phyloP scores from a whole-genome alignment of 2,888 invertebrate species.

The Merodon equestris region DNA sequence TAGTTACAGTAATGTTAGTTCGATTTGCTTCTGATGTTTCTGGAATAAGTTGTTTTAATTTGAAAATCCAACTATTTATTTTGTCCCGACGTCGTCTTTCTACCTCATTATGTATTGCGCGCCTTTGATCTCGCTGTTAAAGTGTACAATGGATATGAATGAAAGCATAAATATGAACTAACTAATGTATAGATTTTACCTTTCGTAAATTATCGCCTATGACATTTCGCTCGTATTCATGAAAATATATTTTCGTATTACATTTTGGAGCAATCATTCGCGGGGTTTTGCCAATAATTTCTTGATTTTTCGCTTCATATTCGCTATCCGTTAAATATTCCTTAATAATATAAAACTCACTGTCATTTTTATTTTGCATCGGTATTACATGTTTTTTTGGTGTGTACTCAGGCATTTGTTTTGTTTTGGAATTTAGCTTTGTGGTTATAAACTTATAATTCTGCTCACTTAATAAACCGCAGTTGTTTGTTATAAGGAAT shows the following conservation, averaged over 20 bases:
- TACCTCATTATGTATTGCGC: slow-evolving; percentile 97
- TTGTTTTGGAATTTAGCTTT: too few species aligned
- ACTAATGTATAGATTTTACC: too few species aligned
- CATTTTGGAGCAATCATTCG: slow-evolving; percentile 36
- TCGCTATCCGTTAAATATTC: slow-evolving; percentile 61
- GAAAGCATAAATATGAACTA: too few species aligned
- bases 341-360: slow-evolving; percentile 69
- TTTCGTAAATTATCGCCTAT: too few species aligned
- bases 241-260: too few species aligned
- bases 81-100: slow-evolving; percentile 95
- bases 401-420: too few species aligned
- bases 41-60: slow-evolving; percentile 90
- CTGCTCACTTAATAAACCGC: slow-evolving; percentile 76
- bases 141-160: too few species aligned
- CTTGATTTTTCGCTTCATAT: not conserved
- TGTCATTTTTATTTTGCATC: too few species aligned
- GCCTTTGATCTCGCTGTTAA: slow-evolving; percentile 88
- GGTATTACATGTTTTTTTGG: too few species aligned
- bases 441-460: slow-evolving; percentile 32
- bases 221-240: too few species aligned
- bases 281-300: not conserved
- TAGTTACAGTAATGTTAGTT: slow-evolving; percentile 21
- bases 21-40: slow-evolving; percentile 32
- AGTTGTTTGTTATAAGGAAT: slow-evolving; percentile 72
- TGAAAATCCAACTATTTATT: slow-evolving; percentile 98